Base-by-base conservation (phyloP, 1,140 invertebrate species). In the Drosophila repletoides region DNA sequence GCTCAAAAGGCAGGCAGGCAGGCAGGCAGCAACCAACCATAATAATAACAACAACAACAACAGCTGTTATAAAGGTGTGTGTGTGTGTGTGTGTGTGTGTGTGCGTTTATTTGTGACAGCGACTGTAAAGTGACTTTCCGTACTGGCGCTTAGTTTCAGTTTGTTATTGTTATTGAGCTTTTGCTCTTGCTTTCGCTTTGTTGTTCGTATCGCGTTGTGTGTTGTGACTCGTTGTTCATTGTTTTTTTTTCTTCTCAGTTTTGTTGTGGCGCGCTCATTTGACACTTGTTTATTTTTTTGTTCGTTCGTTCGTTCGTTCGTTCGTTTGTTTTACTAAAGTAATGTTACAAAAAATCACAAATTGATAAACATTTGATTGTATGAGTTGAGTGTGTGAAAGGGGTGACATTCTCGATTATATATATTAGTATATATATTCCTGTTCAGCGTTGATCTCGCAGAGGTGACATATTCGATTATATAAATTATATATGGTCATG, bases 231-330 rank as follows among this genome's bases (percentile, higher is more conserved):
- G 61, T 61, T 63, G 33, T 53, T 43, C 34, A 1, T 14, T 21
- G 5, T 21, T 22, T 12, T 10, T 31, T 9, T 15, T 22, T 28
- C 6, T 22, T 24, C 36, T 34, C 41, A 6, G 28, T 41, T 59
- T 65, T 74, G 48, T 59, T 69, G 58, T 64, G 59, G 66, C 38
- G 52, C 55, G 63, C 43, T 59, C 64, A 43, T 69, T 64, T 72
- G 55, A 48, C 53, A 63, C 36, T 64, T 63, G 21, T 38, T 38
- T n/a, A 3, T 34, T 26, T 63, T 69, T 33, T 15, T 22, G 15
- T 22, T 46, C n/a, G n/a, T n/a, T n/a, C n/a, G n/a, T n/a, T n/a
- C n/a, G n/a, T n/a, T n/a, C n/a, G n/a, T n/a, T n/a, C n/a, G n/a
- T n/a, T n/a, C n/a, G n/a, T n/a, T n/a, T n/a, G n/a, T n/a, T n/a